Conservation (phyloP, 1,140 invertebrate species). For the Pseudobourletiella spinata region DNA sequence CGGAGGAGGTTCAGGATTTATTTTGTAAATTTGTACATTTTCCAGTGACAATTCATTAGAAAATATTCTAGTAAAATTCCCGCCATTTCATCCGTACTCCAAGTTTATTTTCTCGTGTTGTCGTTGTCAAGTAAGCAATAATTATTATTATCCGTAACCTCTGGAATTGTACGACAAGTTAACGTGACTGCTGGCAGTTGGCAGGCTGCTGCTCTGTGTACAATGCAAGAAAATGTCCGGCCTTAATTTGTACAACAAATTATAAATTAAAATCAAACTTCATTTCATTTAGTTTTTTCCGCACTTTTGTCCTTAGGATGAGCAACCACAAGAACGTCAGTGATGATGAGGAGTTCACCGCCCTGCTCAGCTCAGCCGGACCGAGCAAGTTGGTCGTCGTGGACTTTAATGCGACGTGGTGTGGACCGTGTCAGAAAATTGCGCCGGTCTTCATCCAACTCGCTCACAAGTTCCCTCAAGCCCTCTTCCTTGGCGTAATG, state of each 20-base stretch:
- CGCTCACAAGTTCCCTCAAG: conserved; percentile 72
- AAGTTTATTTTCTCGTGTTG: no score
- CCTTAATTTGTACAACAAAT: background rate
- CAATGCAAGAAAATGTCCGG: background rate
- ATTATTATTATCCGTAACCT: no score
- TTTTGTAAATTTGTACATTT: no score
- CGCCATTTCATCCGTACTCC: no score
- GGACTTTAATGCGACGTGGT: conserved; percentile 88
- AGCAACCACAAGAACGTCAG: conserved; percentile 30
- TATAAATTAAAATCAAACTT: background rate
- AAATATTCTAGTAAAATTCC: no score
- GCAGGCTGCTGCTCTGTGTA: no score
- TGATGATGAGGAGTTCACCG: conserved; percentile 34
- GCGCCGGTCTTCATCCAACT: conserved; percentile 81
- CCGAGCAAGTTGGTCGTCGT: conserved; percentile 67
- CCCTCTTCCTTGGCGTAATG: conserved; percentile 60
- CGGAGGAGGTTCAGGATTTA: no score
- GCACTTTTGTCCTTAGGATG: conserved; percentile 14
- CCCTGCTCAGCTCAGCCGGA: conserved; percentile 6
- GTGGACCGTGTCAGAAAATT: conserved; percentile 88
- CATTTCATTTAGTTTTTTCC: background rate
- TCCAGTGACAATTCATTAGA: no score
- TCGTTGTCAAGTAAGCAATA: no score
- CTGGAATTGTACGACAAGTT: no score
- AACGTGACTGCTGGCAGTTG: no score